These are phyloP conservation scores for Pachycephus smyrnensis DNA, from an alignment of 2,888 invertebrate genomes.

Conservation along the genomic window DNA sequence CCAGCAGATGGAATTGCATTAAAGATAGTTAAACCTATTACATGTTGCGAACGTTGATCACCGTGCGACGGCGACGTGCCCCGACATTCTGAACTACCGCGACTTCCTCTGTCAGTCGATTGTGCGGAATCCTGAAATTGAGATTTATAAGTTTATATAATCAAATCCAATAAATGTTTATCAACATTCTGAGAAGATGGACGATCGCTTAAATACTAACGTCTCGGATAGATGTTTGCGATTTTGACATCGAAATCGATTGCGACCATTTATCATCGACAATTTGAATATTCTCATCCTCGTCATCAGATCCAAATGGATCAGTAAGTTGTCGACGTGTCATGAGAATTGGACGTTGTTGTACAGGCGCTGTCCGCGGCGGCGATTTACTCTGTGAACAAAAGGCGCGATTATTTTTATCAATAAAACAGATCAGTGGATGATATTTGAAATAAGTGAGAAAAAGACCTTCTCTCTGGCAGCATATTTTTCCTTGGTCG, in stretches of 20 bases:
- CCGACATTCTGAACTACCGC: conserved; percentile 58
- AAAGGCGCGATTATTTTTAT: not conserved
- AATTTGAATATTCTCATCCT: conserved; percentile 67
- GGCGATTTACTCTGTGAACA: conserved; percentile 65
- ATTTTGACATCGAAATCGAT: conserved; percentile 60
- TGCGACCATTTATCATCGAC: conserved; percentile 61
- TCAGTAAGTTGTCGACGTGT: conserved; percentile 87
- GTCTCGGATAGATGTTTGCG: conserved; percentile 60
- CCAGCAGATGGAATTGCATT: not conserved
- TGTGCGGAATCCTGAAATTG: conserved; percentile 49
- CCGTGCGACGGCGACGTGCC: conserved; percentile 57
- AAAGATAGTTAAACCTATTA: conserved; percentile 43
- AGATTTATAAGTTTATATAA: not conserved
- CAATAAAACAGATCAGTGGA: not conserved
- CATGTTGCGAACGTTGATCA: conserved; percentile 60
- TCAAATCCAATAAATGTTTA: not conserved
- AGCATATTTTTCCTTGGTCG: conserved; percentile 76
- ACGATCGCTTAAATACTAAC: conserved; percentile 51
- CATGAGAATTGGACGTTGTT: conserved; percentile 74
- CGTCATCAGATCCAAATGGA: conserved; percentile 92
- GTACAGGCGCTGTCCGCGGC: conserved; percentile 46
- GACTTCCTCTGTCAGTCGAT: conserved; percentile 54
- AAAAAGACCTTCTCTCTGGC: conserved; percentile 64
- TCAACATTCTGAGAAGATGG: not conserved
- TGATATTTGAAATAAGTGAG: not conserved